Evolutionary conservation across 2,113 vertebrate species (phyloP).

Genomic region (Sisor rabdophorus): DNA sequence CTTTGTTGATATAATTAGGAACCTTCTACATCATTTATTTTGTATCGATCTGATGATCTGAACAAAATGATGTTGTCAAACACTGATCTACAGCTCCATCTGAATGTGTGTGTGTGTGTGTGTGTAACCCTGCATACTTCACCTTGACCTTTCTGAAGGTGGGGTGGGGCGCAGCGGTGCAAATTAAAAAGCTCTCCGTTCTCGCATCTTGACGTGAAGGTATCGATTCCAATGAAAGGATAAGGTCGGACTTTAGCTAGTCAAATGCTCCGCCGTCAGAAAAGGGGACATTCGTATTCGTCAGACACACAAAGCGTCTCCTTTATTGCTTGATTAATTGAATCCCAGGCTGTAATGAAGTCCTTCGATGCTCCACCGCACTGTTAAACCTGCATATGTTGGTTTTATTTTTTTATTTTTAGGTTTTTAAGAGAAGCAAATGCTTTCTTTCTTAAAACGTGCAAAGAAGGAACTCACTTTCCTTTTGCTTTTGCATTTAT

Average conservation of each 20-base stretch:
- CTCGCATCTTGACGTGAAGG: slow-evolving; percentile 13
- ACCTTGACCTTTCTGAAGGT: slow-evolving; percentile 47
- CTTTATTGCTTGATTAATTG: background rate
- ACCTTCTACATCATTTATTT: background rate
- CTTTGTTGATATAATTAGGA: background rate
- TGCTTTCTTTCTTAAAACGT: background rate
- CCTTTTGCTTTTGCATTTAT: background rate
- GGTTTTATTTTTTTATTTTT: too few species aligned
- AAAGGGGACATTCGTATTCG: background rate
- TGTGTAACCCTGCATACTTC: background rate
- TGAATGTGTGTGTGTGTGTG: slow-evolving; percentile 16
- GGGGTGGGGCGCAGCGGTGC: slow-evolving; percentile 13
- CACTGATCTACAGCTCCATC: background rate
- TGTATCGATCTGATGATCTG: background rate
- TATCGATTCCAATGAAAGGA: slow-evolving; percentile 35
- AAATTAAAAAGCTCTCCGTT: slow-evolving; percentile 27
- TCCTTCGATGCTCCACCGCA: background rate
- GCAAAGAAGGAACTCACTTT: background rate
- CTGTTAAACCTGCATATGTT: background rate
- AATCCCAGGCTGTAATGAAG: background rate
- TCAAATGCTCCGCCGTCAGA: slow-evolving; percentile 4
- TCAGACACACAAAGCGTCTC: background rate
- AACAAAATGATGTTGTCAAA: background rate
- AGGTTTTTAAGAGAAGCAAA: background rate
- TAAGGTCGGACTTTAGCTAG: slow-evolving; percentile 42